Percentiles rank a stretch among this genome's conserved stretches.
phyloP scores from a whole-genome alignment of 2,888 invertebrate species.

The Cephus pulcher region DNA sequence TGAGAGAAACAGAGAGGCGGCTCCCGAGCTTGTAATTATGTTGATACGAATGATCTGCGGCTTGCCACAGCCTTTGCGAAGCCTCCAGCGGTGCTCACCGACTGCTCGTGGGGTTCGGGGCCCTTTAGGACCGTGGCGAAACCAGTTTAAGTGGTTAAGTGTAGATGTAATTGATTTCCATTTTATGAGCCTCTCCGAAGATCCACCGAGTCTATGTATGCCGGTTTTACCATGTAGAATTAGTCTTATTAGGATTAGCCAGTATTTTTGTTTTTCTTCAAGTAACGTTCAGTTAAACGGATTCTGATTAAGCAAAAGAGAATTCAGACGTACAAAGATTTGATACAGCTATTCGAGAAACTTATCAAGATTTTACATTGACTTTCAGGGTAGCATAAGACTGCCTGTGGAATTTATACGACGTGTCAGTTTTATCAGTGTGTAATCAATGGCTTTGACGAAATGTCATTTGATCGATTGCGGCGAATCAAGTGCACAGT shows the following conservation, averaged over 20 bases:
- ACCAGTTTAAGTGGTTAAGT: slow-evolving; percentile 67
- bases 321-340: not conserved
- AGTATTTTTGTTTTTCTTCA: not conserved
- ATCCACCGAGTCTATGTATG: slow-evolving; percentile 32
- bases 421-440: not conserved
- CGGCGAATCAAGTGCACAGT: not conserved
- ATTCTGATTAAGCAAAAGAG: not conserved
- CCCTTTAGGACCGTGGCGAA: slow-evolving; percentile 64
- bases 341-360: not conserved
- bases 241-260: not conserved
- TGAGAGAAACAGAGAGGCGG: slow-evolving; percentile 66
- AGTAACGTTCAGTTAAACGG: not conserved
- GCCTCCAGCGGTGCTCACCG: slow-evolving; percentile 62
- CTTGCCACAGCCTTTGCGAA: slow-evolving; percentile 57
- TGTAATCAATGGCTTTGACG: not conserved
- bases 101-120: slow-evolving; percentile 40
- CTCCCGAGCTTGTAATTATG: slow-evolving; percentile 68
- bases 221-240: not conserved
- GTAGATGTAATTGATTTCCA: slow-evolving; percentile 67
- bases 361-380: not conserved
- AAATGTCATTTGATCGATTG: not conserved
- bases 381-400: not conserved
- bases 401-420: not conserved
- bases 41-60: slow-evolving; percentile 68
- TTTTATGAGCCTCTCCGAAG: slow-evolving; percentile 61